Base-by-base conservation (phyloP, 2,888 invertebrate species). In the Kuschelorhynchus macadamiae region DNA sequence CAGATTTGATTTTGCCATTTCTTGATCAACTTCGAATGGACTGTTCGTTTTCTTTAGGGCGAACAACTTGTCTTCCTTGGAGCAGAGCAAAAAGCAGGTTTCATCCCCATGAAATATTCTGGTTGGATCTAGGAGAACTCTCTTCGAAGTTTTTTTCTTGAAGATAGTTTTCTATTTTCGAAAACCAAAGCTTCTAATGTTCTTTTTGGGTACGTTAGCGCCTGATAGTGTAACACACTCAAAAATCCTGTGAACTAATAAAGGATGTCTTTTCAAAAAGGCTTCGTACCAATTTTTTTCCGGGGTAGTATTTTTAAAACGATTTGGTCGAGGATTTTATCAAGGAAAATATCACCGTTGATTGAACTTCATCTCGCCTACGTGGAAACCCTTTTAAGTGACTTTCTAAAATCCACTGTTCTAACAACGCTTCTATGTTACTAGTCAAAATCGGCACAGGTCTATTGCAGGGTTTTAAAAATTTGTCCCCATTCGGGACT, bases 11-110 rank as follows among this genome's bases (percentile, higher is more conserved):
- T 81, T 82, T 41, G 77, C 72, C 8, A 70, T 49, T 3, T 76
- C 77, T 49, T 69, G 44, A 20, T 79, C 78, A 33, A 80, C 67
- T 63, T 78, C 76, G 67, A 79, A 81, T 1, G 78, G 76, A 69
- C 79, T 73, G 56, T 67, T 71, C 4, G 42, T 36, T 68, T 74
- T 20, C 7, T 25, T 25, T 3, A 63, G 66, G 21, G 71, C 72
- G 9, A 72, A 50, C 41, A 72, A 68, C 21, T 66, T 69, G 33
- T 17, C 41, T 9, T 30, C 11, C 57, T 68, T 69, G 4, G 69
- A 66, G 56, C 71, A 72, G 14, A 71, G 56, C 30, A 41, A 32
- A 21, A 71, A 72, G 42, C 60, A 32, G 7, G 64, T 71, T 64
- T 71, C 65, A 36, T 71, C 71, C 12, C 64, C 71, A 70, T 76